phyloP scores from a whole-genome alignment of 1,140 invertebrate species.

The Leptinotarsa undecemlineata region DNA sequence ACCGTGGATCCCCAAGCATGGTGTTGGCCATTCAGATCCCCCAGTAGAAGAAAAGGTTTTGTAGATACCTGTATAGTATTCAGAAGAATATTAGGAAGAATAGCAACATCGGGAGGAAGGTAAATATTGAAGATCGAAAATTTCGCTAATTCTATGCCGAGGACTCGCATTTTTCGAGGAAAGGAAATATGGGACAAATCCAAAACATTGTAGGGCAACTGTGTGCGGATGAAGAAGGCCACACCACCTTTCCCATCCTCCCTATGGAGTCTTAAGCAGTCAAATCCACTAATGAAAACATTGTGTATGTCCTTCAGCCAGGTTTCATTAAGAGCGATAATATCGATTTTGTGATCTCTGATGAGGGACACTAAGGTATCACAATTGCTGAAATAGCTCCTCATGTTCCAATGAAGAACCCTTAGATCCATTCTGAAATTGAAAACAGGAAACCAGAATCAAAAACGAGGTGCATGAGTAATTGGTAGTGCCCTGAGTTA shows the following conservation, averaged over 20 bases:
- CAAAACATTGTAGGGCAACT: too few species aligned
- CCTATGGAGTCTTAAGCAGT: constrained; percentile 12
- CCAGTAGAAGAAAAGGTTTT: constrained; percentile 3
- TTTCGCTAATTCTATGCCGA: background rate
- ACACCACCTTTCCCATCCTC: constrained; percentile 22
- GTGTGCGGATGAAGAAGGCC: constrained; percentile 1
- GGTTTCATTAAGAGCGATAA: constrained; percentile 23
- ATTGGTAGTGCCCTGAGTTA: too few species aligned
- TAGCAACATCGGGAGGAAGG: background rate
- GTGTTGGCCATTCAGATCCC: constrained; percentile 16
- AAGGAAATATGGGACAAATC: too few species aligned
- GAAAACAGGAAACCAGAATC: too few species aligned
- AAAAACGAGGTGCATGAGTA: too few species aligned
- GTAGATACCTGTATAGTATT: background rate
- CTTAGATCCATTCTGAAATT: background rate
- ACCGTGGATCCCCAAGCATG: background rate
- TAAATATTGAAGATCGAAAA: constrained; percentile 3
- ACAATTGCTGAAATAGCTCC: constrained; percentile 17
- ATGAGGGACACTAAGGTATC: background rate
- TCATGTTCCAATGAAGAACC: constrained; percentile 19
- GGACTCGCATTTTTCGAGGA: background rate
- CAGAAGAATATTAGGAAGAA: background rate
- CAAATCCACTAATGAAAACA: constrained; percentile 2
- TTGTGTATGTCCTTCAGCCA: constrained; percentile 13
- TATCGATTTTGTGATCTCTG: constrained; percentile 12